These are phyloP conservation scores for Laupala kohalensis DNA, from an alignment of 1,140 invertebrate species.

Conservation along the genomic window DNA sequence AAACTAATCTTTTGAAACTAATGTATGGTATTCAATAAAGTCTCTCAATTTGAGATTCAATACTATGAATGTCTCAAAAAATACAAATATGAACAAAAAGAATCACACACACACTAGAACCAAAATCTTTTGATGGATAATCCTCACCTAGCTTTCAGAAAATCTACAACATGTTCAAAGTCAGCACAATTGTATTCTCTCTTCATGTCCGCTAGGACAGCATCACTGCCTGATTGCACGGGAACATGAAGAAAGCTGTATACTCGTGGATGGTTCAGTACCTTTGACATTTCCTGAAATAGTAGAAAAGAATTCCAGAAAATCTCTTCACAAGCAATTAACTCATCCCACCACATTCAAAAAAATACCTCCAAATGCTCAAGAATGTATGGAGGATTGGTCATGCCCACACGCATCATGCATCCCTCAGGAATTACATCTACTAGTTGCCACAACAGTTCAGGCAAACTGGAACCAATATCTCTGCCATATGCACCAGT, in stretches of 20 bases:
- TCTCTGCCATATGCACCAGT: constrained; percentile 94
- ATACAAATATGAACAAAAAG: too few species aligned
- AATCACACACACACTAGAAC: not conserved
- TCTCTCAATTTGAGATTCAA: not conserved
- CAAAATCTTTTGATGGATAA: not conserved
- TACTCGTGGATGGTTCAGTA: constrained; percentile 77
- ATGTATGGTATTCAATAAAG: too few species aligned
- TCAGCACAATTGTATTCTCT: constrained; percentile 81
- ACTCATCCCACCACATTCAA: too few species aligned
- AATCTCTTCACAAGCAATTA: not conserved
- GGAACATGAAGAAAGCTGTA: constrained; percentile 95
- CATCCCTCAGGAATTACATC: constrained; percentile 83
- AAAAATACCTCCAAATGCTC: constrained; percentile 65
- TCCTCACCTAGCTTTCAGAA: constrained; percentile 55
- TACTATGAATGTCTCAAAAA: not conserved
- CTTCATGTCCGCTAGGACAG: constrained; percentile 90
- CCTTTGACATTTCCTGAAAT: constrained; percentile 66
- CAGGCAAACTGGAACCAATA: constrained; percentile 76
- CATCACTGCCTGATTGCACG: constrained; percentile 91
- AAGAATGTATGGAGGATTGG: constrained; percentile 95
- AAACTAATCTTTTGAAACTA: too few species aligned
- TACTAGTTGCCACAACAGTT: constrained; percentile 75
- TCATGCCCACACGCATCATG: constrained; percentile 85
- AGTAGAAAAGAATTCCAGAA: not conserved
- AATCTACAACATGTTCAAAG: constrained; percentile 83